Evolutionary conservation across 2,113 vertebrate genomes (phyloP).

Genomic region (Mola mola): DNA sequence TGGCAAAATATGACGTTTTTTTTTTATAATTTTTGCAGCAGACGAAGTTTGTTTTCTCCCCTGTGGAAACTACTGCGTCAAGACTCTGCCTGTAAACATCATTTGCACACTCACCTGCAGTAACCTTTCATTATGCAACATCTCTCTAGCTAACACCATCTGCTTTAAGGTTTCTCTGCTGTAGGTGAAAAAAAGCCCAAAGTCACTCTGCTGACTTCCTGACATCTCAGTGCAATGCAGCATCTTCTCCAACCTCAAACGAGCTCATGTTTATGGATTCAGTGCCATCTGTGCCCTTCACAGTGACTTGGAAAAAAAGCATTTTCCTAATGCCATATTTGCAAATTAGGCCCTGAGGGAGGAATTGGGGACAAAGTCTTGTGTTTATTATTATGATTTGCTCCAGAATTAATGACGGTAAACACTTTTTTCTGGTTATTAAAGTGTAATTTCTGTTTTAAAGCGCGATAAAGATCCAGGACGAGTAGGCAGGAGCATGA

Average conservation of each 20-base stretch:
- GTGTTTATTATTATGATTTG: constrained; percentile 6
- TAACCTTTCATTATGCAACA: constrained; percentile 18
- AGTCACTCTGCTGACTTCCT: constrained; percentile 39
- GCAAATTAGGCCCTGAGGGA: constrained; percentile 55
- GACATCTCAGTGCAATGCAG: constrained; percentile 22
- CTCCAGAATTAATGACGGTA: constrained; percentile 5
- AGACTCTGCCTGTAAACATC: no score
- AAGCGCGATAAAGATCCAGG: neutral
- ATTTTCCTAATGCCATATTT: constrained; percentile 35
- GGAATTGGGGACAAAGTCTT: constrained; percentile 2
- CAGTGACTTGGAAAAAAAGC: constrained; percentile 31
- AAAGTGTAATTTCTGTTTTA: neutral
- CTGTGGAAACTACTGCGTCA: no score
- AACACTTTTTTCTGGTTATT: neutral
- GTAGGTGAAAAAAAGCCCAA: constrained; percentile 26
- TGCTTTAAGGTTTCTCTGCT: constrained; percentile 42
- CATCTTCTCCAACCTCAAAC: constrained; percentile 13
- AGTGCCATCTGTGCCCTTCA: constrained; percentile 67
- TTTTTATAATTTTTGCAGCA: no score
- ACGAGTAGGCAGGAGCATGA: neutral
- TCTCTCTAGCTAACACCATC: constrained; percentile 35
- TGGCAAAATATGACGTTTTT: no score
- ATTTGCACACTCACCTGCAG: constrained; percentile 3
- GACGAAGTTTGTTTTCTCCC: no score
- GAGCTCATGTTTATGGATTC: constrained; percentile 62